Percentiles rank a stretch among this genome's conserved stretches.
These are phyloP conservation scores for Syngnathus floridae DNA, from an alignment of 2,113 vertebrate species.

Conservation along the genomic window DNA sequence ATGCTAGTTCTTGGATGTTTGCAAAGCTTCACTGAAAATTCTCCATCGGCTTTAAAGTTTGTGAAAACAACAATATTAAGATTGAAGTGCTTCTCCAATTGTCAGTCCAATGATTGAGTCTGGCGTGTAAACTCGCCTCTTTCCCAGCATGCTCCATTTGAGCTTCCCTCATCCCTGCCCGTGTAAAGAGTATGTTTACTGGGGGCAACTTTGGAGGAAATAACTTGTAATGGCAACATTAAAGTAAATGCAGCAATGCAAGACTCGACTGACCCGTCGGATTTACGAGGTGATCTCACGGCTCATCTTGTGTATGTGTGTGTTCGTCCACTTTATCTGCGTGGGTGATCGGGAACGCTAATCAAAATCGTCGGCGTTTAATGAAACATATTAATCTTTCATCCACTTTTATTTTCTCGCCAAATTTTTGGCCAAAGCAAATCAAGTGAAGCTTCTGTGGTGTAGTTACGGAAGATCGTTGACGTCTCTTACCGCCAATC, in stretches of 20 bases:
- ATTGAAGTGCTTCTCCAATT: not conserved
- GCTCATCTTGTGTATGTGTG: not conserved
- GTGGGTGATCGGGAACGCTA: constrained; percentile 23
- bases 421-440: constrained; percentile 32
- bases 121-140: not conserved
- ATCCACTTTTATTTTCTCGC: constrained; percentile 31
- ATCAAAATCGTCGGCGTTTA: constrained; percentile 37
- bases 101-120: not conserved
- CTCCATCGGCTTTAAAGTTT: not conserved
- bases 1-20: not conserved
- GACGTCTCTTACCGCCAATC: not conserved
- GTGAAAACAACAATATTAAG: not conserved
- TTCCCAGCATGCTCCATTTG: not conserved
- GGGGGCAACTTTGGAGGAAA: not conserved
- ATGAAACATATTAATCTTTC: constrained; percentile 41
- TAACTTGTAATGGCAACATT: constrained; percentile 6
- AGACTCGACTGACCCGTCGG: constrained; percentile 7
- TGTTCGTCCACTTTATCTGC: constrained; percentile 2
- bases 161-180: not conserved
- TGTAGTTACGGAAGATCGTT: not conserved
- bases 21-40: not conserved
- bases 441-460: constrained; percentile 13
- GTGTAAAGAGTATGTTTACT: constrained; percentile 1
- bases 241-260: constrained; percentile 13
- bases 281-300: constrained; percentile 1